Base-by-base conservation (phyloP, 2,797 vertebrate species). In the Glossophaga mutica region DNA sequence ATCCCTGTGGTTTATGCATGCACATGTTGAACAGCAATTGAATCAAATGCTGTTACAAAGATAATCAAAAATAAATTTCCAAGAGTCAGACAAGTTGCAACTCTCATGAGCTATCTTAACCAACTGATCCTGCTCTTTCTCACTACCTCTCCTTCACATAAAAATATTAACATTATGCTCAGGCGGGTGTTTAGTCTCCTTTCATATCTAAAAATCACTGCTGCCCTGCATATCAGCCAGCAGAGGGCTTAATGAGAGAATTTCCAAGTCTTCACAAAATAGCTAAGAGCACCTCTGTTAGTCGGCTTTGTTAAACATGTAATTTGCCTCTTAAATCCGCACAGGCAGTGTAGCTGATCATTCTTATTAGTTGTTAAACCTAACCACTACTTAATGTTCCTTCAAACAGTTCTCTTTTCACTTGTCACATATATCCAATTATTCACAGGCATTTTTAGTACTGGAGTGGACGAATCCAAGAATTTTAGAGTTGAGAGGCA, bases 191-290 rank as follows among this genome's bases (percentile, higher is more conserved):
- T 82, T 48, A 37, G 22, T 77, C 34, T 91, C 46, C 50, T 70
- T 81, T 52, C 22, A 37, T 39, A 39, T 19, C 0, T 50, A n/a
- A 93, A 95, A 73, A 19, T 39, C 73, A 37, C 32, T n/a, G 0
- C 76, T 65, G 79, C 32, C 94, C 46, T 77, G 79, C 11, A 1
- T 68, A 91, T 89, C 48, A 85, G 59, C 97, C 97, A 97, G 98
- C 62, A 98, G 98, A 98, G 98, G 97, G 98, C 93, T 97, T 95
- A 97, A 92, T 0, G 71, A 96, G 39, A 34, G 96, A 93, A 90
- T 91, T 89, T 87, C 92, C 93, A 95, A 96, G 9, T 92, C 84
- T 83, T 70, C 55, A 83, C 44, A 29, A 0, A 68, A 91, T 70
- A 68, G 86, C 94, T 95, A 90, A 37, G 9, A 95, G n/a, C 70